These are phyloP conservation scores for Emydura subglobosa DNA, from an alignment of 2,113 vertebrate species.

Conservation along the genomic window DNA sequence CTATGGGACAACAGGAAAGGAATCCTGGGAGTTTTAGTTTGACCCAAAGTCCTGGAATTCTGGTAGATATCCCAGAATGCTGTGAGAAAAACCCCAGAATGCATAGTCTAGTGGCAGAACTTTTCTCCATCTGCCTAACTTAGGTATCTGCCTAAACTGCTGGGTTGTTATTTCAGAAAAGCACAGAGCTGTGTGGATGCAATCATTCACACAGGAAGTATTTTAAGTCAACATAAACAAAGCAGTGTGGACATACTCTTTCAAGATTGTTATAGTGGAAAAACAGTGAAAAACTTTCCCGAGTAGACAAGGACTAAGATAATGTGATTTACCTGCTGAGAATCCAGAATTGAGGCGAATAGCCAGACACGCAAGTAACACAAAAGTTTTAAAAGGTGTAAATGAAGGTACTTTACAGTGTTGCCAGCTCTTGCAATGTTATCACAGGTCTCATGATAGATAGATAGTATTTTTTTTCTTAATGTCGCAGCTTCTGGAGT, in stretches of 20 bases:
- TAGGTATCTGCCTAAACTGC: neutral
- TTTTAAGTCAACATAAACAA: constrained; percentile 56
- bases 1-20: neutral
- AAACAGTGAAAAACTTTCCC: constrained; percentile 13
- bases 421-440: constrained; percentile 32
- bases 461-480: constrained; percentile 34
- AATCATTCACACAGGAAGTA: neutral
- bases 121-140: neutral
- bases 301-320: neutral
- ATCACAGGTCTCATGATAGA: neutral
- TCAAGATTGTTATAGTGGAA: neutral
- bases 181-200: constrained; percentile 15
- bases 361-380: constrained; percentile 25
- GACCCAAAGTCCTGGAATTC: neutral
- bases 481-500: neutral
- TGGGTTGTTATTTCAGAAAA: constrained; percentile 44
- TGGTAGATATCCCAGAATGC: neutral
- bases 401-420: neutral
- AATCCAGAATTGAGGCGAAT: constrained; percentile 6
- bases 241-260: neutral
- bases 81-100: neutral
- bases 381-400: neutral
- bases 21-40: neutral
- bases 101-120: neutral
- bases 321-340: constrained; percentile 27